These are phyloP conservation scores for Tribolium freemani DNA, from an alignment of 2,888 invertebrate species.

Conservation along the genomic window DNA sequence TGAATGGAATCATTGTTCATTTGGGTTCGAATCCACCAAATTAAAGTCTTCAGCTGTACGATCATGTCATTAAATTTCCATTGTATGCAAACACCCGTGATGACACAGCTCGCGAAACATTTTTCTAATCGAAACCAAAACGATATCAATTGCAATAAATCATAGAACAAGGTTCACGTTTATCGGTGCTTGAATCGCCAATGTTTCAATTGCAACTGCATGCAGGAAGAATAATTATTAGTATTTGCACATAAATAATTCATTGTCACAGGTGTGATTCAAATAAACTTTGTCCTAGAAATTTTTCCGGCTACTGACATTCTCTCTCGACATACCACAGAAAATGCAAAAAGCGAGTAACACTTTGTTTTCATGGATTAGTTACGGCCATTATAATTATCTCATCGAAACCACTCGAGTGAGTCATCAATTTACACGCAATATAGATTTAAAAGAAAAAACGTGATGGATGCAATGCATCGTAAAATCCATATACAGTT, in stretches of 20 bases:
- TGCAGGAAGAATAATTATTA: neutral
- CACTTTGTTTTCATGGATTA: neutral
- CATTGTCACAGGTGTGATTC: neutral
- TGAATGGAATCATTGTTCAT: neutral
- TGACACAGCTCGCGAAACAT: neutral
- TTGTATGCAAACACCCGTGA: conserved; percentile 6
- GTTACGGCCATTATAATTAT: conserved; percentile 12
- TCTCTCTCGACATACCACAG: neutral
- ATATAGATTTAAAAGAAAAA: neutral
- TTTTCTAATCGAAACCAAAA: neutral
- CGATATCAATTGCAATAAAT: neutral
- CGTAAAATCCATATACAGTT: neutral
- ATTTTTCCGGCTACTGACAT: neutral
- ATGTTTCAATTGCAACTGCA: neutral
- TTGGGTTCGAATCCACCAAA: neutral
- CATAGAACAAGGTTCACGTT: neutral
- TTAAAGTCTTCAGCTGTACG: neutral
- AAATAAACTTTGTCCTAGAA: neutral
- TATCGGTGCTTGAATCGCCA: neutral
- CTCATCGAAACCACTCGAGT: conserved; percentile 27
- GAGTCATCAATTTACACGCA: conserved; percentile 8
- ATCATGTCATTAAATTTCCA: conserved; percentile 12
- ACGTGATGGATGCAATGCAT: conserved; percentile 1
- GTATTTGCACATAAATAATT: neutral
- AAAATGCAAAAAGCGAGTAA: neutral